Base-by-base conservation (phyloP, 1,140 invertebrate genomes). In the Calycopis cecrops region DNA sequence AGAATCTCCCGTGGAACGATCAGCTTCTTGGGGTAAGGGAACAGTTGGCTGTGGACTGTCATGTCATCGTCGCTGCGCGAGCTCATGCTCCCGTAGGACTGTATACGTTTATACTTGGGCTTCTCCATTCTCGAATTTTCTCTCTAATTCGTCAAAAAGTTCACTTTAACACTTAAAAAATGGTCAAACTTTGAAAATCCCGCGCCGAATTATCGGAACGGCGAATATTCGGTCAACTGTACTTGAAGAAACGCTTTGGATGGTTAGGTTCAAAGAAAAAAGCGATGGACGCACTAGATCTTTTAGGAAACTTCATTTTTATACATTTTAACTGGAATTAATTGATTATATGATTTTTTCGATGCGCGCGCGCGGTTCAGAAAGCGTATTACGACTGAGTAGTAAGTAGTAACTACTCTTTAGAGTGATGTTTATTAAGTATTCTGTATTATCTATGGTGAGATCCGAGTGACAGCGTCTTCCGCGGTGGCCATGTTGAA, bases 161-260 rank as follows among this genome's bases (percentile, higher is more conserved):
- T 51, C 54, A 57, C 52, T 55, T 56, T 55, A 37, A 55, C 12
- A 37, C 16, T 21, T 35, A 53, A 35, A 28, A 40, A 7, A n/a
- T 6, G n/a, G 14, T 12, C 8, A 16, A 16, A 9, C 16, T 17
- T 42, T 40, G 11, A 14, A 12, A 11, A 40, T 12, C n/a, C 47
- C 37, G 34, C 8, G 9, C 37, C 37, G 21, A 9, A 34, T 58
- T 3, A 47, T 65, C 70, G 73, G 79, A 73, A 76, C 73, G 65
- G 56, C 47, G 21, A 52, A 38, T 53, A 35, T 59, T 71, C 65
- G 72, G 86, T 88, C 86, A 88, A 81, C 86, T 88, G 68, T 86
- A 86, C 62, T 88, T 88, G 59, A 79, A 88, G 55, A 84, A 88
- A 44, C 83, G 75, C 57, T 85, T 88, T 2, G 85, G 79, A 55